phyloP scores from a whole-genome alignment of 30 jellyfish, hydroid and myxozoan species.

The Rhopilema esculentum region DNA sequence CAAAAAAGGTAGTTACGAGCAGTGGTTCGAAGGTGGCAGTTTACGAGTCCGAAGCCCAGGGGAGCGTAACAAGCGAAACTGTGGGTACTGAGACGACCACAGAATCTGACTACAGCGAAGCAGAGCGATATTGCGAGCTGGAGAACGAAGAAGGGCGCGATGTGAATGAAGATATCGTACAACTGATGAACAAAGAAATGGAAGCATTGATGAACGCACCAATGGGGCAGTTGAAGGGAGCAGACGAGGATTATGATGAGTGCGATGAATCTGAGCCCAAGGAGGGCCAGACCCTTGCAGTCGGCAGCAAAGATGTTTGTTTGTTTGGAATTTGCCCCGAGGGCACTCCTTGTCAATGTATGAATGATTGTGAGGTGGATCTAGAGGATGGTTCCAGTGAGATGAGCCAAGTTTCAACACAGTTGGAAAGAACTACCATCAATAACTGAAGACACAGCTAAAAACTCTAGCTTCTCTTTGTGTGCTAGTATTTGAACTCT shows the following conservation, averaged over 20 bases:
- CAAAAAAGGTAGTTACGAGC: constrained; percentile 67
- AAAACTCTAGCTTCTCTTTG: neutral
- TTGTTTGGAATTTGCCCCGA: constrained; percentile 64
- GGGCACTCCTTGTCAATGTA: constrained; percentile 35
- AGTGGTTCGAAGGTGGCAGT: constrained; percentile 71
- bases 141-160: constrained; percentile 57
- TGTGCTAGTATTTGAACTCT: neutral
- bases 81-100: constrained; percentile 69
- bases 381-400: neutral
- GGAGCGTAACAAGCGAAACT: constrained; percentile 65
- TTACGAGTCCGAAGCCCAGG: constrained; percentile 57
- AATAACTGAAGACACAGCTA: neutral
- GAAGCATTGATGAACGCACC: constrained; percentile 50
- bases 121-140: constrained; percentile 65
- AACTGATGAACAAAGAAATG: constrained; percentile 35
- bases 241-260: constrained; percentile 33
- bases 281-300: neutral
- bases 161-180: neutral
- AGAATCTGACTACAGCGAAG: constrained; percentile 52
- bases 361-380: constrained; percentile 63
- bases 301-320: constrained; percentile 4
- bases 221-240: constrained; percentile 3
- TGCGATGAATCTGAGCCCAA: constrained; percentile 1
- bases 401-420: neutral
- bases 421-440: neutral